Percentiles rank a stretch among this genome's conserved stretches.
Conservation (phyloP, 2,113 vertebrate species). For the Puma concolor region DNA sequence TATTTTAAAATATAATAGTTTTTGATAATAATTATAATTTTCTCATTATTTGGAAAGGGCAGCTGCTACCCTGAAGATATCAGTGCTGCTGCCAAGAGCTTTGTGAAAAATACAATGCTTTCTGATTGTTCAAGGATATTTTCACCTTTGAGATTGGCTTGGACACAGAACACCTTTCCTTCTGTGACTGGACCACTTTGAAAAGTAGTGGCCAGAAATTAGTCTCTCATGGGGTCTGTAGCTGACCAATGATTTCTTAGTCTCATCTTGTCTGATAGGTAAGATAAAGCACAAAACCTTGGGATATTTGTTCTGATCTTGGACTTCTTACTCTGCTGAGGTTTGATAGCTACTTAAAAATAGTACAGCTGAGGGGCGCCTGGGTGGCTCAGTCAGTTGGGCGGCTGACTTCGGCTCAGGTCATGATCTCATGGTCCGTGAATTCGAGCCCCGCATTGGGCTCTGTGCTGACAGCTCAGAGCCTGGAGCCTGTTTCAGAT, state of each 20-base stretch:
- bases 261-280: not conserved
- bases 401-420: no score
- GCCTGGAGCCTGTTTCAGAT: no score
- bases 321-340: not conserved
- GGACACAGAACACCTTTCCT: not conserved
- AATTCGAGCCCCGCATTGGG: accelerated
- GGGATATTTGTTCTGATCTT: not conserved
- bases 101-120: conserved; percentile 64
- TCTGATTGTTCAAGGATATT: conserved; percentile 64
- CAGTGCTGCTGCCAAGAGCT: conserved; percentile 58
- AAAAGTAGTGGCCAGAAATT: conserved; percentile 17
- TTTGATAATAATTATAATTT: conserved; percentile 79
- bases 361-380: not conserved
- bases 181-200: not conserved
- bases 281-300: conserved; percentile 5
- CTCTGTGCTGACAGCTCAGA: no score
- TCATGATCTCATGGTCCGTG: no score
- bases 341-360: conserved; percentile 60
- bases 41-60: conserved; percentile 75
- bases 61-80: conserved; percentile 50
- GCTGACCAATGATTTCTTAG: conserved; percentile 38
- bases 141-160: conserved; percentile 33
- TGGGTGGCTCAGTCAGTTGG: no score
- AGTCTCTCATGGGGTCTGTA: not conserved
- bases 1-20: conserved; percentile 77